These are phyloP conservation scores for Tetranychus truncatus DNA, from an alignment of 2,888 invertebrate species.

Conservation along the genomic window DNA sequence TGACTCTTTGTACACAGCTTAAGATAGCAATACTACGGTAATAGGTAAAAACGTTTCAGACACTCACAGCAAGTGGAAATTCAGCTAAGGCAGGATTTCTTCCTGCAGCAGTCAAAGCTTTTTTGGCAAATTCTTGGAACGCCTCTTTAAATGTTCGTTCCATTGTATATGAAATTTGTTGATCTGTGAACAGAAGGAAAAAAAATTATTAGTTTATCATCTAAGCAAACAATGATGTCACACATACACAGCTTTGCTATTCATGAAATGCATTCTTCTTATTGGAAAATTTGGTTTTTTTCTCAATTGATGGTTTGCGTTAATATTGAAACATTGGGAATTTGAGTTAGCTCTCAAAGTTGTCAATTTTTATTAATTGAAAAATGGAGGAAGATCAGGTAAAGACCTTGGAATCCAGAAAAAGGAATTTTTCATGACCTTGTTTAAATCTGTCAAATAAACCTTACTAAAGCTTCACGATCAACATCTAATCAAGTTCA, in stretches of 20 bases:
- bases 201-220: not conserved
- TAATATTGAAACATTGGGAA: no score
- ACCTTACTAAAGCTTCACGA: not conserved
- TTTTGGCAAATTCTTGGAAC: constrained; percentile 62
- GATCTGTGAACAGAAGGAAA: constrained; percentile 44
- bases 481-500: constrained; percentile 4
- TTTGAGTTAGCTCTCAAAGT: not conserved
- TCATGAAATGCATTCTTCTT: no score
- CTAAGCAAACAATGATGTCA: not conserved
- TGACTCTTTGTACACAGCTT: no score
- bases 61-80: constrained; percentile 32
- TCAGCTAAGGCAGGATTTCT: constrained; percentile 61
- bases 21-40: not conserved
- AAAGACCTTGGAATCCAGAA: not conserved
- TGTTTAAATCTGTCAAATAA: not conserved
- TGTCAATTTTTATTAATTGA: not conserved
- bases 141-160: constrained; percentile 66
- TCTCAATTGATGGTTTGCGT: no score
- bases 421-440: not conserved
- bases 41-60: constrained; percentile 23
- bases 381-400: not conserved
- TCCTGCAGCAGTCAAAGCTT: constrained; percentile 51
- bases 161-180: constrained; percentile 76
- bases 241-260: not conserved
- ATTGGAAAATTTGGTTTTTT: no score